These are phyloP conservation scores for Drosophila takahashii DNA, from an alignment of 1,140 invertebrate genomes.

Conservation along the genomic window DNA sequence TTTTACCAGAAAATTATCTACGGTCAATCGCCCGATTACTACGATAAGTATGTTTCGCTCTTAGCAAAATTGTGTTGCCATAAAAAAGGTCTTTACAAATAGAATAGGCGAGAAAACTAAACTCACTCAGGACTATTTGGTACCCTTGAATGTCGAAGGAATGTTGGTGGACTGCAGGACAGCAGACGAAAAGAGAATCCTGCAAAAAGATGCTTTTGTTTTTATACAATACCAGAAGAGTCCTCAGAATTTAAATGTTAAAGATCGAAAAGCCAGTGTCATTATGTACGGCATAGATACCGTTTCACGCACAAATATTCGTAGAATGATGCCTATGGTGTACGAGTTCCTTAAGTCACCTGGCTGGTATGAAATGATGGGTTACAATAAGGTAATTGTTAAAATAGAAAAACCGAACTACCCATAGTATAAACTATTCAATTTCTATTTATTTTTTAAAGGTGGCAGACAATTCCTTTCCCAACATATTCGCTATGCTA, in stretches of 20 bases:
- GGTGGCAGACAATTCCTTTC: conserved; percentile 91
- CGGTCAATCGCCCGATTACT: conserved; percentile 28
- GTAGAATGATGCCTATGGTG: conserved; percentile 62
- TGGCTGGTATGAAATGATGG: conserved; percentile 63
- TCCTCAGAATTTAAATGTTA: not conserved
- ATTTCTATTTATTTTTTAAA: conserved; percentile 64
- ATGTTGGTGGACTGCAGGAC: conserved; percentile 45
- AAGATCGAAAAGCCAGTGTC: conserved; percentile 48
- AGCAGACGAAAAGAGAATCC: not conserved
- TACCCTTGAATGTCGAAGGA: conserved; percentile 51
- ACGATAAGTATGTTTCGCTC: conserved; percentile 28
- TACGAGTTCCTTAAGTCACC: conserved; percentile 41
- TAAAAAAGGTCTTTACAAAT: not conserved
- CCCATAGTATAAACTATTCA: no score
- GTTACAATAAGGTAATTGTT: conserved; percentile 56
- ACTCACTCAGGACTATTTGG: conserved; percentile 38
- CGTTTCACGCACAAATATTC: conserved; percentile 82
- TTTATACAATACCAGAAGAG: conserved; percentile 31
- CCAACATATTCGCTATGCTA: conserved; percentile 91
- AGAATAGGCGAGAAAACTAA: conserved; percentile 16
- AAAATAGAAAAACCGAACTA: no score
- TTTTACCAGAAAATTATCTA: conserved; percentile 46
- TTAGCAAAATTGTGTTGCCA: no score
- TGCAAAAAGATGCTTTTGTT: conserved; percentile 53
- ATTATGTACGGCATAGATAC: conserved; percentile 68